Percentiles rank a stretch among this genome's conserved stretches.
phyloP scores from a whole-genome alignment of 1,140 invertebrate species.

The Grapholita molesta region DNA sequence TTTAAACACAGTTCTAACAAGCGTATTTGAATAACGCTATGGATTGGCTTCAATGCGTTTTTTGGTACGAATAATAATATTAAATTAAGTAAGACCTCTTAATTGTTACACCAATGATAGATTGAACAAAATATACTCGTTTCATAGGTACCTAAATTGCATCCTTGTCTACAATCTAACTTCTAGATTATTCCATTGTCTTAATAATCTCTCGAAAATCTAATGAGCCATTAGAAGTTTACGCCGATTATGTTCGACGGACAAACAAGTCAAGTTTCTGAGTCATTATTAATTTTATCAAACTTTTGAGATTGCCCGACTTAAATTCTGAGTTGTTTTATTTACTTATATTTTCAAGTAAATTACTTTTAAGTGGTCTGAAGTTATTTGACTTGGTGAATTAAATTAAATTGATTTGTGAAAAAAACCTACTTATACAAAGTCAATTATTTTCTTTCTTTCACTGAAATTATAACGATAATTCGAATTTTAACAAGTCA shows the following conservation, averaged over 20 bases:
- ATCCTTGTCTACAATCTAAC: background rate
- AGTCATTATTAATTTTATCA: background rate
- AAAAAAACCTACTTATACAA: no score
- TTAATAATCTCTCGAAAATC: background rate
- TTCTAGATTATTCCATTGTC: background rate
- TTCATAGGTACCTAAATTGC: no score
- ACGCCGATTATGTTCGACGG: background rate
- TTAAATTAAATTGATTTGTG: background rate
- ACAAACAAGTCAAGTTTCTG: background rate
- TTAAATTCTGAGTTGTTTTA: background rate
- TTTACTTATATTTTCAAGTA: background rate
- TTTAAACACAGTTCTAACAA: no score
- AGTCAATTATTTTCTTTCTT: no score
- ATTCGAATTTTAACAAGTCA: no score
- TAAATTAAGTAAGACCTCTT: no score
- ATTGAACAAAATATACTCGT: no score
- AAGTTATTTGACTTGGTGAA: background rate
- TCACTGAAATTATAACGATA: no score
- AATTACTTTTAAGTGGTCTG: background rate
- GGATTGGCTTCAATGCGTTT: no score
- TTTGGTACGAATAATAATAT: no score
- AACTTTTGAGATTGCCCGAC: background rate
- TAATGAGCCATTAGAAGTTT: background rate
- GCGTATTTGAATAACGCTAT: no score
- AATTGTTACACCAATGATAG: no score